Base-by-base conservation (phyloP, 2,797 vertebrate species). In the Calcarius lapponicus region DNA sequence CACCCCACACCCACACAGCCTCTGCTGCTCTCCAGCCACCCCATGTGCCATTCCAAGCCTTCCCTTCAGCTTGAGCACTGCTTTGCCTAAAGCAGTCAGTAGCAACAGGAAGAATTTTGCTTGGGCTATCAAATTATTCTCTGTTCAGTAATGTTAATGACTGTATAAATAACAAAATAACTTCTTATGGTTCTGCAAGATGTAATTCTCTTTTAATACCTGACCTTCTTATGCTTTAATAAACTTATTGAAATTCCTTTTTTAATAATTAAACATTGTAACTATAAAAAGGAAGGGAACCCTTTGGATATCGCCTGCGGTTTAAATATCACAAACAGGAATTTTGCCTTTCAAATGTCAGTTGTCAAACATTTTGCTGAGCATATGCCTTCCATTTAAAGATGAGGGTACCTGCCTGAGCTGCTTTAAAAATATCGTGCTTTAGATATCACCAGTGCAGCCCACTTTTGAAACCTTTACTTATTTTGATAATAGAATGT, bases 161-260 rank as follows among this genome's bases (percentile, higher is more conserved):
- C 80, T 66, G 32, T 48, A 96, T 95, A 92, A 95, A 96, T 90
- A 95, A 95, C 90, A 90, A 93, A 91, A 83, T 90, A 92, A 93
- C 48, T 81, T 86, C 58, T 92, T 81, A 81, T 1, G 3, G 36
- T 76, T 88, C 76, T 82, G 66, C 58, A 64, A 94, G 86, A 62
- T 80, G 60, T 91, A 93, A 90, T 96, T 90, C 51, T 88, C 53
- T 73, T 81, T 88, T 92, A 94, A 92, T 90, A 80, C 83, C 57
- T 71, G 88, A 92, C 88, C 92, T 94, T 84, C 75, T 84, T 79
- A 51, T 31, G 51, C 36, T 88, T 92, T 91, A 96, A 92, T 90
- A 94, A 83, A 95, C 73, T 70, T 64, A 72, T 0, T 84, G 70
- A 86, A 94, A 94, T 88, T 61, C 66, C 13, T 92, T 75, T 96